Evolutionary conservation across 2,797 vertebrate species (phyloP), one percentile per base, ranked within the genome.

Genomic region (Falco peregrinus): DNA sequence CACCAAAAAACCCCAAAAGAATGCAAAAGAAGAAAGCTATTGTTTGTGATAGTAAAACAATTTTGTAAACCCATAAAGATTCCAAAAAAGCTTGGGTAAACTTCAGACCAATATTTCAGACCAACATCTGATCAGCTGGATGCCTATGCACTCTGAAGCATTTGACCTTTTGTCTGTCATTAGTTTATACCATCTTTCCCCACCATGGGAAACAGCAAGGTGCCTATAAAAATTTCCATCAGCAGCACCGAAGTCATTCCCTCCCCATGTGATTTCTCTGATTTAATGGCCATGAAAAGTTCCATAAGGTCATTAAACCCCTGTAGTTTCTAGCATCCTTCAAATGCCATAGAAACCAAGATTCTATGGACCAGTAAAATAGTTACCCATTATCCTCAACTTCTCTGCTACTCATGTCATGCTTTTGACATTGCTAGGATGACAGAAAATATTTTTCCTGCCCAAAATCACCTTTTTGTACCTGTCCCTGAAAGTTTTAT

Each of bases 401-500:
- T 91, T 71, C 68, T 89, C 26, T 64, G 68, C 33, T 78, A 20
- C 28, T 88, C 20, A 15, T 50, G 39, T 81, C 75, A 91, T 85
- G 41, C 61, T 89, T 90, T 87, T 95, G 69, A 95, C 91, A 75
- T 86, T 90, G 31, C 14, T 81, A 73, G 33, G 59, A 39, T 94
- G 82, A 88, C 63, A 82, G 67, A 96, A 95, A 89, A 90, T 69
- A 84, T 69, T 88, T 81, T 90, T 93, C 25, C 70, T 81, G 39
- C 59, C 45, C 64, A 7, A 92, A 94, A 90, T 90, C 25, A 54
- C 83, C 73, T 93, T 87, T 74, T 50, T 90, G 41, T 88, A 92
- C 61, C 82, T 87, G 60, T 64, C 64, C 57, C 69, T 93, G 79
- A 48, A 95, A 86, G 69, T 74, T 96, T 93, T 95, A 94, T 83